Evolutionary conservation across 2,113 vertebrate species (phyloP), one percentile per base, ranked within the genome.

Genomic region (Apodemus sylvaticus): DNA sequence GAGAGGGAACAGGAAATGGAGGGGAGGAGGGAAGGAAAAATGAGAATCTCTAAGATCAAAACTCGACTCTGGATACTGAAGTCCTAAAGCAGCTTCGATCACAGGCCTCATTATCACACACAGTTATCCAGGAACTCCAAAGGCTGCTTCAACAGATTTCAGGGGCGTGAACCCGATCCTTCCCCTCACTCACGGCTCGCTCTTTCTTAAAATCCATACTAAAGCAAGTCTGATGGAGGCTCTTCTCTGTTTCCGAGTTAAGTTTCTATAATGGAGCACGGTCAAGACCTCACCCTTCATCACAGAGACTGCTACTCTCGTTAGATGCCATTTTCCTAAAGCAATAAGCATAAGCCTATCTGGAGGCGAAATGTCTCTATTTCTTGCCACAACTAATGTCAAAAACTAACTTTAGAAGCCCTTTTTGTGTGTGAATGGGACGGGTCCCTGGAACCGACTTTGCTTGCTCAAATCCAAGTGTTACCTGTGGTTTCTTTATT

Each of bases 31-130:
- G 48, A 36, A 55, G 48, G 3, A 14, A 55, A 79, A 58, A 58
- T 55, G 34, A n/a, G 78, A 81, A 24, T 55, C 16, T n/a, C 68
- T 51, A 90, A 77, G 39, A 51, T 34, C 11, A 78, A 68, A 68
- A 14, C 66, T 34, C 13, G 14, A 68, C 66, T 68, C 31, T 68
- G 66, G 66, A 81, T 92, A 94, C 5, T 34, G 48, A 87, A 91
- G 94, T 64, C 64, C 89, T 89, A 83, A 73, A 66, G 45, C 62
- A 95, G 86, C 90, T 68, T 83, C 74, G 71, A 45, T 58, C 58
- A 39, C 3, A 81, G 79, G 6, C 39, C 34, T 71, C 71, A 71
- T 68, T 53, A 85, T 39, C 90, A 45, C 34, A 13, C 5, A 87
- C 6, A 39, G 76, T 86, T 86, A 76, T 51, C n/a, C 24, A 7